phyloP scores from a whole-genome alignment of 30 jellyfish, hydroid and myxozoan species.

The Nemopilema nomurai region DNA sequence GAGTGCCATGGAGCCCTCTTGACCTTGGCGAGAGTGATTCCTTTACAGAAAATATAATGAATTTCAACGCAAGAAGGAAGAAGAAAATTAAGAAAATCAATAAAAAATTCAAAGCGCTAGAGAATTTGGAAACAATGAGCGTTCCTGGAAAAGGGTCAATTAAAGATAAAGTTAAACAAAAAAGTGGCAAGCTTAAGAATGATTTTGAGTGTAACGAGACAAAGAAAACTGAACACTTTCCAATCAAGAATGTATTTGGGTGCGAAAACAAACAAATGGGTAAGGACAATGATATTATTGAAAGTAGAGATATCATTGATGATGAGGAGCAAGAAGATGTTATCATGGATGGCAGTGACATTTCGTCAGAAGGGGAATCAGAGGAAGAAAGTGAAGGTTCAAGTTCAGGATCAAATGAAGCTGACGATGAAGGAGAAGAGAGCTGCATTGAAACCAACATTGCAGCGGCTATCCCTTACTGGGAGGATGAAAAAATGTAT shows the following conservation, averaged over 20 bases:
- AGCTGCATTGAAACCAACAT: constrained; percentile 77
- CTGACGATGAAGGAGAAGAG: constrained; percentile 98
- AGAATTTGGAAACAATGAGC: constrained; percentile 34
- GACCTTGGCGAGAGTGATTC: constrained; percentile 96
- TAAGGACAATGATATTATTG: neutral
- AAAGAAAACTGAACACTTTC: constrained; percentile 6
- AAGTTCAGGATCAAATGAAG: constrained; percentile 84
- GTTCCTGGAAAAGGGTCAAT: constrained; percentile 12
- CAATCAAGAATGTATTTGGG: constrained; percentile 2
- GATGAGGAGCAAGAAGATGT: constrained; percentile 50
- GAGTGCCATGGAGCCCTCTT: constrained; percentile 81
- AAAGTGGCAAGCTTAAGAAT: constrained; percentile 12
- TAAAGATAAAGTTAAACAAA: neutral
- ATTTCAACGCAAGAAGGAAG: constrained; percentile 42
- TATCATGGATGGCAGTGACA: constrained; percentile 49
- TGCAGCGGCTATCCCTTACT: constrained; percentile 73
- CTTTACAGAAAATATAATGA: constrained; percentile 72
- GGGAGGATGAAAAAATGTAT: constrained; percentile 81
- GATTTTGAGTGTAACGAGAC: constrained; percentile 26
- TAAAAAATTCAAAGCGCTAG: constrained; percentile 54
- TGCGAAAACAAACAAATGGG: neutral
- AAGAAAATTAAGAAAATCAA: constrained; percentile 62
- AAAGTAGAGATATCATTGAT: neutral
- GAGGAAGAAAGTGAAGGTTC: constrained; percentile 28
- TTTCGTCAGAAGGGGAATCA: constrained; percentile 18